Evolutionary conservation across 2,888 invertebrate genomes (phyloP).

Genomic region (Eupelmus urozonus): DNA sequence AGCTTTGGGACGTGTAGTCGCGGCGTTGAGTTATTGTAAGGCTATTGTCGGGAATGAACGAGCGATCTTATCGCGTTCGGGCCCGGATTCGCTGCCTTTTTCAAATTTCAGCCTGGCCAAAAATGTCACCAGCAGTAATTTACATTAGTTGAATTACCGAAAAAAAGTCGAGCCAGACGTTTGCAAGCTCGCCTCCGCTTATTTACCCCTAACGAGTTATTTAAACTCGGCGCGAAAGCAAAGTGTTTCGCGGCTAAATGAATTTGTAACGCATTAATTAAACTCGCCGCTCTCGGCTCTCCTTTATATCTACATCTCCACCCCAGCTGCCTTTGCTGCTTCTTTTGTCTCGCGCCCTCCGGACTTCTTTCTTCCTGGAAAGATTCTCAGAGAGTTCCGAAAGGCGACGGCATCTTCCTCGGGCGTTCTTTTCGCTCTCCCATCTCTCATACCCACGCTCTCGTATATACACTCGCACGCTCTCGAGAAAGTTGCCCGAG

Average conservation of each 20-base stretch:
- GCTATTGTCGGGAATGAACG: too few species aligned
- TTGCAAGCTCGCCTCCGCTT: too few species aligned
- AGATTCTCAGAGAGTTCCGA: constrained; percentile 34
- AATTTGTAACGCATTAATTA: constrained; percentile 57
- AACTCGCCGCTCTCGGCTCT: constrained; percentile 46
- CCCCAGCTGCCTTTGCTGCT: constrained; percentile 32
- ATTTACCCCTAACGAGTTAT: too few species aligned
- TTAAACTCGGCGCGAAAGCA: too few species aligned
- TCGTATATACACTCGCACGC: not conserved
- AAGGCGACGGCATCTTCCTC: not conserved
- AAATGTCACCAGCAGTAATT: too few species aligned
- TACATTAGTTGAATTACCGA: too few species aligned
- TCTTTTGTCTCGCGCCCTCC: constrained; percentile 10
- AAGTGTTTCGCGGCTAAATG: constrained; percentile 30
- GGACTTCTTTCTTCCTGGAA: constrained; percentile 51
- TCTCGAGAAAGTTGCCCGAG: constrained; percentile 53
- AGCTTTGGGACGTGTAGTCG: too few species aligned
- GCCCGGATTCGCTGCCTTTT: too few species aligned
- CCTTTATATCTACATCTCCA: constrained; percentile 41
- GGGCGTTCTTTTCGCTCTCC: not conserved
- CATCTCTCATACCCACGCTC: not conserved
- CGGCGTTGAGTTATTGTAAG: too few species aligned
- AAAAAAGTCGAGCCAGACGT: too few species aligned
- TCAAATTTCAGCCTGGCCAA: too few species aligned
- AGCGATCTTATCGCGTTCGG: too few species aligned